Evolutionary conservation across 2,888 invertebrate genomes (phyloP).

Genomic region (Hymenopus coronatus): DNA sequence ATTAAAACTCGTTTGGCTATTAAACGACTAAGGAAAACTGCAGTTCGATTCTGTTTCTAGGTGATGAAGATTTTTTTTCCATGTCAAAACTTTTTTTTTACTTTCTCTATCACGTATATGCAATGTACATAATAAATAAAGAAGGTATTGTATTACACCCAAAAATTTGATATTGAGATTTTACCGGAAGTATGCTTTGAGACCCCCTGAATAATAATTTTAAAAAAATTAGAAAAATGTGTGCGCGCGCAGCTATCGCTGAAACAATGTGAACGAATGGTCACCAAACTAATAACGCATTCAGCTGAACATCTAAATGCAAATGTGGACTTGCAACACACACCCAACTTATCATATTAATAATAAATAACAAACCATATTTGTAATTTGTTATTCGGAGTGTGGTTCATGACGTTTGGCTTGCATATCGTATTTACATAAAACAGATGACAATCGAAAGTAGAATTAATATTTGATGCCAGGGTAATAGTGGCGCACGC

Average conservation of each 20-base stretch:
- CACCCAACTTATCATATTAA: background rate
- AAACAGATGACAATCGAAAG: background rate
- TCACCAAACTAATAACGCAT: background rate
- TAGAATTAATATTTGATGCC: background rate
- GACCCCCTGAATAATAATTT: no score
- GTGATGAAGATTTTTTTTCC: no score
- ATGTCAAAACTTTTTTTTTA: no score
- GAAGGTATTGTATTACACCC: no score
- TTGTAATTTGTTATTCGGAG: background rate
- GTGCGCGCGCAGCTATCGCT: background rate
- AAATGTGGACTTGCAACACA: background rate
- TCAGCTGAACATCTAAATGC: background rate
- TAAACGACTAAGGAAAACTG: no score
- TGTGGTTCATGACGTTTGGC: background rate
- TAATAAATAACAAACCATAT: background rate
- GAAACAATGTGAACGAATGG: background rate
- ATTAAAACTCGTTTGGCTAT: no score
- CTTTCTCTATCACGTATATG: no score
- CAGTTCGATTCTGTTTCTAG: no score
- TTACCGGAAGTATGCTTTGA: no score
- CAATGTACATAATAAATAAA: no score
- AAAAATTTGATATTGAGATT: no score
- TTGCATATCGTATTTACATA: background rate
- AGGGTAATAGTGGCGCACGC: background rate
- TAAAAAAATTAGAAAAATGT: no score